Conservation (phyloP, 2,113 vertebrate genomes). For the Progne subis region DNA sequence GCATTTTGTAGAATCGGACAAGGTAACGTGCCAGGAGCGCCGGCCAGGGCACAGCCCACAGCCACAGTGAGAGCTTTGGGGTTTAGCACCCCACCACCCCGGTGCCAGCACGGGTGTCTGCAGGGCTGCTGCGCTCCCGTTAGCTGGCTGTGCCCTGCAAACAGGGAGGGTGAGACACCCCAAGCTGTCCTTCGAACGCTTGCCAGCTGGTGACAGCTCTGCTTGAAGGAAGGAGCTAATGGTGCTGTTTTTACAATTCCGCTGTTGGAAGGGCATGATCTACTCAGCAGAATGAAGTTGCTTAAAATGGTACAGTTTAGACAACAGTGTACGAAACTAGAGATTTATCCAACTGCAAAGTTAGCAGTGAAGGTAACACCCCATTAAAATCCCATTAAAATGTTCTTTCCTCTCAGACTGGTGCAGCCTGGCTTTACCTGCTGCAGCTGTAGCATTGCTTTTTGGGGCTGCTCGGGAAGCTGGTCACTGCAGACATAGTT, state of each 20-base stretch:
- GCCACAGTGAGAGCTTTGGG: rapidly evolving
- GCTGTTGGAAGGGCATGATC: neutral
- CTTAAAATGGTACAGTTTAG: neutral
- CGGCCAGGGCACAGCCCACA: neutral
- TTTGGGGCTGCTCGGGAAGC: neutral
- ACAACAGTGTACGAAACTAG: neutral
- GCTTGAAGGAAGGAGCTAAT: neutral
- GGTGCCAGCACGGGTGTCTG: rapidly evolving
- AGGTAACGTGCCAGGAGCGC: conserved; percentile 72
- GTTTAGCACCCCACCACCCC: rapidly evolving
- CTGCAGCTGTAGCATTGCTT: neutral
- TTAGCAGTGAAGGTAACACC: neutral
- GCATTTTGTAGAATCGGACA: conserved; percentile 89
- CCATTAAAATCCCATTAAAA: neutral
- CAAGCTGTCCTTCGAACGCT: neutral
- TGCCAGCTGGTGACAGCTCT: conserved; percentile 10
- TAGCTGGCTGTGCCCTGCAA: neutral
- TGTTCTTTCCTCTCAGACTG: neutral
- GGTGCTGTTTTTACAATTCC: neutral
- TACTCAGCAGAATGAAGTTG: neutral
- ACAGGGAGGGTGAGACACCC: rapidly evolving
- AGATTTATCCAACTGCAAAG: neutral
- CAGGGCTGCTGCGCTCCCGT: rapidly evolving
- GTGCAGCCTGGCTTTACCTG: neutral
- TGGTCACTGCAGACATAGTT: neutral